phyloP scores from a whole-genome alignment of 2,797 vertebrate genomes.

The Rhyacichthys aspro region DNA sequence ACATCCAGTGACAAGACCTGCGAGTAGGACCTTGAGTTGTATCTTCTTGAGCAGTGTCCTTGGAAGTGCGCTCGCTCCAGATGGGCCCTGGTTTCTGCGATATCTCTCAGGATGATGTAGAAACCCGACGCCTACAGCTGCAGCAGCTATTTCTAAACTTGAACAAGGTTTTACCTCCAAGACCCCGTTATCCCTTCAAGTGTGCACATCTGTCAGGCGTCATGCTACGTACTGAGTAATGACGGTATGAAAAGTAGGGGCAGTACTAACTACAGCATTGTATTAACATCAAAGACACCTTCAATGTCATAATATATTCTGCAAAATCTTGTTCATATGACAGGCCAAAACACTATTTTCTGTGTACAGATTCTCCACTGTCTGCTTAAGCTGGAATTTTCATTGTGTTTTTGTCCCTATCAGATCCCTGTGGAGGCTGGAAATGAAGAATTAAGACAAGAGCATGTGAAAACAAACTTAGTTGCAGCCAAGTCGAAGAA shows the following conservation, averaged over 20 bases:
- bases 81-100: conserved; percentile 54
- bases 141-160: conserved; percentile 50
- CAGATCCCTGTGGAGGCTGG: conserved; percentile 62
- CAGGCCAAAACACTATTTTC: conserved; percentile 9
- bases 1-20: conserved; percentile 8
- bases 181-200: conserved; percentile 51
- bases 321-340: conserved; percentile 35
- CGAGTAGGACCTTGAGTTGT: conserved; percentile 3
- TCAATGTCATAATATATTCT: conserved; percentile 4
- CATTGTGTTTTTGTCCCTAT: conserved; percentile 45
- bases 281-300: neutral
- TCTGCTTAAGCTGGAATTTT: conserved; percentile 37
- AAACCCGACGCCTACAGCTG: conserved; percentile 48
- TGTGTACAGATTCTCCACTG: conserved; percentile 17
- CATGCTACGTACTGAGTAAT: neutral
- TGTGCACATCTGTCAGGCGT: conserved; percentile 50
- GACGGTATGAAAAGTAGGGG: conserved; percentile 4
- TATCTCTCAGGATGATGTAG: conserved; percentile 56
- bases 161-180: conserved; percentile 36
- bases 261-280: neutral
- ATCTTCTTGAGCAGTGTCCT: conserved; percentile 54
- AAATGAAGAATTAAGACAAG: conserved; percentile 74
- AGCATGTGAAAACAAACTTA: conserved; percentile 62
- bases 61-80: conserved; percentile 60
- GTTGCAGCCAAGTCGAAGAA: conserved; percentile 58